Conservation (phyloP, 2,888 invertebrate genomes). For the Amphipyra tragopoginis region DNA sequence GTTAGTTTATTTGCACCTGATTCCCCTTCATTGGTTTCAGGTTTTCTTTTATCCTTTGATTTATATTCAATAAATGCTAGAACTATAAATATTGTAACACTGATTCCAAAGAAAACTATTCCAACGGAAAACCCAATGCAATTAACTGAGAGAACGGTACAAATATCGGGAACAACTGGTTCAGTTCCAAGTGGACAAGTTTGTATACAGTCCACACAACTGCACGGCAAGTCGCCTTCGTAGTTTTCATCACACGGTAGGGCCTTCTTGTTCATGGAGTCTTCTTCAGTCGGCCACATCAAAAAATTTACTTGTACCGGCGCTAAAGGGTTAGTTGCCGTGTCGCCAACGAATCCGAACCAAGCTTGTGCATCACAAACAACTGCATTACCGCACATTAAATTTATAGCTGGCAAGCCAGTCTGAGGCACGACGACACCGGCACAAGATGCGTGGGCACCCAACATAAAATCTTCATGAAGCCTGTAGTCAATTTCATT, state of each 20-base stretch:
- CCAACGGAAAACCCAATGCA: constrained; percentile 92
- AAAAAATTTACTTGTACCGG: constrained; percentile 92
- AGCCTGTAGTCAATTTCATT: constrained; percentile 87
- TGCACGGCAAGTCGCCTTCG: constrained; percentile 91
- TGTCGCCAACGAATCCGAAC: constrained; percentile 92
- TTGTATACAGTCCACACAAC: constrained; percentile 93
- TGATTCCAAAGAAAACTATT: constrained; percentile 87
- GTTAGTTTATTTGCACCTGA: constrained; percentile 64
- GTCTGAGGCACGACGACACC: constrained; percentile 94
- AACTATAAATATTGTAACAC: constrained; percentile 72
- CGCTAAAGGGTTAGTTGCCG: constrained; percentile 84
- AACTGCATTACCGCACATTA: constrained; percentile 93
- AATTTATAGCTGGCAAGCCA: constrained; percentile 93
- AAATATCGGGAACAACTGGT: constrained; percentile 81
- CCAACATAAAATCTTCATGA: constrained; percentile 90
- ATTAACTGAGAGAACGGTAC: constrained; percentile 90
- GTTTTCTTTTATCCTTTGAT: constrained; percentile 48
- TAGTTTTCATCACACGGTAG: constrained; percentile 91
- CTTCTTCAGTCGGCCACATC: constrained; percentile 74
- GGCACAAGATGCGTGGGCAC: constrained; percentile 94
- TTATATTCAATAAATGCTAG: constrained; percentile 66
- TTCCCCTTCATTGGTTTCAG: constrained; percentile 34
- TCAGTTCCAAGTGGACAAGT: constrained; percentile 90
- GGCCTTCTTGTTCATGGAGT: constrained; percentile 82
- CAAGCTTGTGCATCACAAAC: constrained; percentile 92